Evolutionary conservation across 2,888 invertebrate species (phyloP).

Genomic region (Conomelus anceps): DNA sequence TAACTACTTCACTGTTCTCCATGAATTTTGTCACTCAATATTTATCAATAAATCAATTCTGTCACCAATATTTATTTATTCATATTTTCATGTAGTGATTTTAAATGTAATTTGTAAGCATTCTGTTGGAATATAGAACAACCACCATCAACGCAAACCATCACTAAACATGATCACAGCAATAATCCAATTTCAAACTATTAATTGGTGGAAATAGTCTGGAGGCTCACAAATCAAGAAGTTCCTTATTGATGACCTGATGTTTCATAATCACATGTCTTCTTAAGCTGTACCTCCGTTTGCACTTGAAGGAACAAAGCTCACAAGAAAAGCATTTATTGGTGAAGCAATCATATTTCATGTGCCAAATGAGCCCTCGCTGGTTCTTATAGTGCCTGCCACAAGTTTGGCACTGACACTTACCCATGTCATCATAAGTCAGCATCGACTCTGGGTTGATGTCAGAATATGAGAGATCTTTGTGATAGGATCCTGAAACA

Average conservation of each 20-base stretch:
- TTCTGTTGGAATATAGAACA: too few relatives aligned
- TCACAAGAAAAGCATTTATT: constrained; percentile 36
- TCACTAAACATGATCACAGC: too few relatives aligned
- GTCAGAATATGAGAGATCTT: background rate
- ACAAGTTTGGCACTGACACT: background rate
- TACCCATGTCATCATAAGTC: background rate
- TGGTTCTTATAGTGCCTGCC: constrained; percentile 33
- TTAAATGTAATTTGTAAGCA: too few relatives aligned
- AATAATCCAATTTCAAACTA: too few relatives aligned
- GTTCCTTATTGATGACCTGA: too few relatives aligned
- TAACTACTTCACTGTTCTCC: too few relatives aligned
- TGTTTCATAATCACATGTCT: background rate
- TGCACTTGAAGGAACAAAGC: constrained; percentile 12
- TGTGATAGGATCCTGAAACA: background rate
- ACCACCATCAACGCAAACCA: too few relatives aligned
- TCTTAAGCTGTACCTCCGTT: constrained; percentile 18
- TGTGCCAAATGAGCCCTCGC: constrained; percentile 51
- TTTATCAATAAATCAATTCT: too few relatives aligned
- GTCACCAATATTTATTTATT: too few relatives aligned
- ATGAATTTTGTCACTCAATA: too few relatives aligned
- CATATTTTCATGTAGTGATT: too few relatives aligned
- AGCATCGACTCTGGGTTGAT: background rate
- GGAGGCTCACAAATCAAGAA: background rate
- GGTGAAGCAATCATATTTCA: constrained; percentile 51
- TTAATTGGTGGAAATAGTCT: too few relatives aligned